These are phyloP conservation scores for Protonemura montana DNA, from an alignment of 2,888 invertebrate genomes.

Conservation along the genomic window DNA sequence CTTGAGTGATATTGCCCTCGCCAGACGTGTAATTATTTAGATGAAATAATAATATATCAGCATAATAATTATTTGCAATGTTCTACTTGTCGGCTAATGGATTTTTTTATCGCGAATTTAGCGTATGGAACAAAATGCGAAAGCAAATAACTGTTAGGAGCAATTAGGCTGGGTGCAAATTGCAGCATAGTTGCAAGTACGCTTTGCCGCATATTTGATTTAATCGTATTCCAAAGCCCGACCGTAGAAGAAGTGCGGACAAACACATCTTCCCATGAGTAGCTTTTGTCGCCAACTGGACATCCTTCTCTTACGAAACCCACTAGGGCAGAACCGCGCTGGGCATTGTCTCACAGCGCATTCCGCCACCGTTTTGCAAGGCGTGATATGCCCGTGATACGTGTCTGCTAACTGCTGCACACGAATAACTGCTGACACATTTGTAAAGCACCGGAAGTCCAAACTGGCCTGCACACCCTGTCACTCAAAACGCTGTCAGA, in stretches of 20 bases:
- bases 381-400: neutral
- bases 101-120: neutral
- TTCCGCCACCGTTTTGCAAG: neutral
- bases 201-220: neutral
- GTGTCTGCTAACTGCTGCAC: neutral
- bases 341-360: neutral
- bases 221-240: neutral
- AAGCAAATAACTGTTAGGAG: neutral
- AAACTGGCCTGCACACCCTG: neutral
- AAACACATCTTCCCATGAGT: neutral
- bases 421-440: neutral
- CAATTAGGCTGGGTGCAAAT: neutral
- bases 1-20: constrained; percentile 9
- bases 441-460: neutral
- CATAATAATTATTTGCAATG: neutral
- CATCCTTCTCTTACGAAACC: neutral
- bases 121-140: neutral
- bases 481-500: neutral
- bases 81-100: constrained; percentile 20
- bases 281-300: neutral
- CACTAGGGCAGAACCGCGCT: neutral
- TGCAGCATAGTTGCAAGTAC: neutral
- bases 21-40: constrained; percentile 19
- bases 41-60: constrained; percentile 9
- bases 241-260: no score